Evolutionary conservation across 2,888 invertebrate species (phyloP), one percentile per base, ranked within the genome.

Genomic region (Rhogogaster chlorosoma): DNA sequence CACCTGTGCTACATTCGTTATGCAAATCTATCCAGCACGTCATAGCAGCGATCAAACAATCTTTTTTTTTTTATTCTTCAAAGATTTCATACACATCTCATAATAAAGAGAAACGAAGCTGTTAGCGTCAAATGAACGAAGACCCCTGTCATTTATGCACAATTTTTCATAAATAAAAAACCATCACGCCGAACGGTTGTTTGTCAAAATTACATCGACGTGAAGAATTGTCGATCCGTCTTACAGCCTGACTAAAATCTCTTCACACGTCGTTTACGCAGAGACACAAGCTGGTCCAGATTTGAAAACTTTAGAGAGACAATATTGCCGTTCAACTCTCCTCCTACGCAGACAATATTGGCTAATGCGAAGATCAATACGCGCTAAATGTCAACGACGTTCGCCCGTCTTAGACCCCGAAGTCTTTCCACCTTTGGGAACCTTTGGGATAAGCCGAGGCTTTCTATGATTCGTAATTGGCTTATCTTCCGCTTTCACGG

Each of bases 281-380:
- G n/a, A 53, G 0, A 45, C 45, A 53, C n/a, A 53, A n/a, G n/a
- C 53, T n/a, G n/a, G n/a, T 53, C 0, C 6, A 53, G 53, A 53
- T 53, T n/a, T 10, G 22, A 61, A 61, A 61, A 61, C 22, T 26
- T 61, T 22, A 10, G 22, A 26, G 26, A 22, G 0, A 61, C 26
- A 61, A 61, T 61, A 26, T 61, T 26, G 70, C 10, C 15, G 12
- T 70, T 36, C 29, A 36, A 38, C 70, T n/a, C 70, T 29, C 70
- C 9, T 70, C n/a, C 36, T 36, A 70, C 29, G 36, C 18, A 70
- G 70, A 36, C 36, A 36, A 36, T 70, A 70, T 70, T 70, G 36
- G n/a, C 57, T 70, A 67, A 83, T 83, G 42, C 61, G 2, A 45
- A n/a, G 75, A 75, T 42, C 75, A 75, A 75, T 49, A 49, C 32